Conservation (phyloP, 2,113 vertebrate genomes). For the Carettochelys insculpta region DNA sequence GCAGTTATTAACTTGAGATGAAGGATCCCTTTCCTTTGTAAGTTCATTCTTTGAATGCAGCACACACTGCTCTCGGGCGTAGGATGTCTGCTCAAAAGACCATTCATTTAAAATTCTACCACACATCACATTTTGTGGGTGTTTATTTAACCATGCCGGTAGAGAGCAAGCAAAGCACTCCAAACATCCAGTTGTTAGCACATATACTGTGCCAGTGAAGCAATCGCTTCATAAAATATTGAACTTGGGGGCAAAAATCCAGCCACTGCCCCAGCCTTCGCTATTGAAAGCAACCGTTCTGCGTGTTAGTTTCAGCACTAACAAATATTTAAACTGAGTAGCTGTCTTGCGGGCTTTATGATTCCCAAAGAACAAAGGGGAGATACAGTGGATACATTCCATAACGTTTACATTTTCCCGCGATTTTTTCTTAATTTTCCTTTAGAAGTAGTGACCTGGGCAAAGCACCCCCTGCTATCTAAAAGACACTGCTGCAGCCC, state of each 20-base stretch:
- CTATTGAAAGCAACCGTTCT: background rate
- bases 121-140: slow-evolving; percentile 50
- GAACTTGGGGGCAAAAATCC: slow-evolving; percentile 41
- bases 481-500: slow-evolving; percentile 84
- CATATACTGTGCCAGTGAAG: background rate
- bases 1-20: slow-evolving; percentile 31
- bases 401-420: slow-evolving; percentile 82
- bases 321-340: slow-evolving; percentile 11
- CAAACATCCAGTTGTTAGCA: slow-evolving; percentile 5
- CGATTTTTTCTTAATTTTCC: slow-evolving; percentile 76
- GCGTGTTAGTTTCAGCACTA: background rate
- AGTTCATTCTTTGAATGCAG: slow-evolving; percentile 24
- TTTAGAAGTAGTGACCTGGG: slow-evolving; percentile 84
- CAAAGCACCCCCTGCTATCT: slow-evolving; percentile 82
- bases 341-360: slow-evolving; percentile 55
- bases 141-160: slow-evolving; percentile 57
- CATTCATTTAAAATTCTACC: slow-evolving; percentile 57
- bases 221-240: slow-evolving; percentile 4
- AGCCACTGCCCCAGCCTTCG: background rate
- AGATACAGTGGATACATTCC: slow-evolving; percentile 81
- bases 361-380: slow-evolving; percentile 71
- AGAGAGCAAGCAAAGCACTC: slow-evolving; percentile 36
- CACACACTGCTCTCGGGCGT: background rate
- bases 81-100: slow-evolving; percentile 54
- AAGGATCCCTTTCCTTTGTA: slow-evolving; percentile 36